Base-by-base conservation (phyloP, 2,797 vertebrate genomes). In the Cheirogaleus major region DNA sequence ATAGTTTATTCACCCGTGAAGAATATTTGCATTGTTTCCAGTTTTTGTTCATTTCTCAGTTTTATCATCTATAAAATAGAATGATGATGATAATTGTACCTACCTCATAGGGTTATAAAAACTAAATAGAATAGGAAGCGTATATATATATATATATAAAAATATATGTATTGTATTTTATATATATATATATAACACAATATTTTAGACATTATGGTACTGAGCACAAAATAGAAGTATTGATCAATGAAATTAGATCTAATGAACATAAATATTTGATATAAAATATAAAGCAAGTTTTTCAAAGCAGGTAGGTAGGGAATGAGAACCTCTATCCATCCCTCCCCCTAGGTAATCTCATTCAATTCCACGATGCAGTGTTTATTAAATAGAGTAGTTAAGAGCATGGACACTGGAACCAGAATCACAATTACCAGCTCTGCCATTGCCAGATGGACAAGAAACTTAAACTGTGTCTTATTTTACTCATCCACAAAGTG, bases 231-330 rank as follows among this genome's bases (percentile, higher is more conserved):
- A 43, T 48, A 89, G 7, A 72, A 35, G 30, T 63, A 52, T 11
- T 14, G 23, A 43, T 79, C 87, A 87, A 18, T 81, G 30, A 81
- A 85, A 67, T 55, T 91, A 73, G 43, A 35, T 48, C 35, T 93
- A 70, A 79, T 75, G 35, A 75, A 22, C 17, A 85, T 72, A 88
- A 78, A 70, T 93, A 81, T 30, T 91, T 92, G 22, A 81, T 92
- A n/a, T 43, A 82, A 76, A 43, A 43, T 43, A 50, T 83, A 76
- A 94, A 80, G 41, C 13, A 86, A 11, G 25, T 22, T 89, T 83
- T 91, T 72, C 61, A 91, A 89, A 94, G 50, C 23, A 52, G 76
- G 18, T 72, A 80, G 41, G 12, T 35, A 50, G 17, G 35, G 23
- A 94, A 76, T 38, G 59, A 95, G 45, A 67, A 32, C 2, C 17